Base-by-base conservation (phyloP, 2,888 invertebrate genomes). In the Onchidella celtica region DNA sequence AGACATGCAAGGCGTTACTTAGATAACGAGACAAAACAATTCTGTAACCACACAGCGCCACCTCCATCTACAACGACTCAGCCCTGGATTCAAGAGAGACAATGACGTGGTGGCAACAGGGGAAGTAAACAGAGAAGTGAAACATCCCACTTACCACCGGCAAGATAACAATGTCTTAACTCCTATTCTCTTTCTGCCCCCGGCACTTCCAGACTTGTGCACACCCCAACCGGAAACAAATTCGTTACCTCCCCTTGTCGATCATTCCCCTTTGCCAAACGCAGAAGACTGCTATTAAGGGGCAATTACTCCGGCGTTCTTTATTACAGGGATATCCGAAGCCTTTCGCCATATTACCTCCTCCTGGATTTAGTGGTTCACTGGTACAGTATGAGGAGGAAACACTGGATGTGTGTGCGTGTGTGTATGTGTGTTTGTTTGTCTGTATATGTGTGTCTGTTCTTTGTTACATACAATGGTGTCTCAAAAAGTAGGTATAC, bases 221-320 rank as follows among this genome's bases (percentile, higher is more conserved):
- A n/a, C 29, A 38, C 63, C 34, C 61, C 21, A 74, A 74, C 74
- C 74, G 74, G 74, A 74, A 74, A 63, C 38, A 74, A 74, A 74
- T 73, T 61, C 63, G 63, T 63, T 72, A 24, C 74, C 61, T 74
- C 61, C 38, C 74, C 74, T 63, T 74, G 74, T 74, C 74, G 63
- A 61, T 74, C 61, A 74, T 47, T 47, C 21, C 47, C 38, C 9
- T 65, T 47, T n/a, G n/a, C 75, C 36, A 40, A 75, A 75, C 65
- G 29, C 75, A 65, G 40, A 75, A 75, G 65, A 29, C 47, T 75
- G 75, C 40, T 75, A 75, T 75, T 75, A 65, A 75, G 65, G 38
- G 75, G 65, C 75, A 75, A 75, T 75, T 75, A 75, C 75, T 75
- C 65, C 11, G 32, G 65, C 24, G 75, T 27, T 65, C 75, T 75